A percentile compares a stretch with the other conserved stretches of the same genome.
These are phyloP conservation scores for Drosophila tanythrix DNA, from an alignment of 2,888 invertebrate genomes.

Conservation along the genomic window DNA sequence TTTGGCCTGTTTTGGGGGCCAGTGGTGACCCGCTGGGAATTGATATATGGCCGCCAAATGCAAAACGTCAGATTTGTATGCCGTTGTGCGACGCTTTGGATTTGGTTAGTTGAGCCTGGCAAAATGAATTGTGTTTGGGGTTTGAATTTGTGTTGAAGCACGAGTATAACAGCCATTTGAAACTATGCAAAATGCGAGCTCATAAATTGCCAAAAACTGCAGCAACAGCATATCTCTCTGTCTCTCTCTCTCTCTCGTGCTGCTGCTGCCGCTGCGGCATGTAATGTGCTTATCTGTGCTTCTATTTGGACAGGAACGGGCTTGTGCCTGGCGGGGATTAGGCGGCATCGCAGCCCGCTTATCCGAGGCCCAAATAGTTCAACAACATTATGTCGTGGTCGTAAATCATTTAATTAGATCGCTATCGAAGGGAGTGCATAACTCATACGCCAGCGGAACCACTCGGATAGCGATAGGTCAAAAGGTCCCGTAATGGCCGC, in stretches of 20 bases:
- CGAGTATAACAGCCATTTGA: slow-evolving; percentile 68
- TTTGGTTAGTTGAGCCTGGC: slow-evolving; percentile 34
- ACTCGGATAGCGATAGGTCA: slow-evolving; percentile 40
- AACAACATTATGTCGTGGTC: slow-evolving; percentile 60
- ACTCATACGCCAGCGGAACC: slow-evolving; percentile 43
- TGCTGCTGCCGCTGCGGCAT: not conserved
- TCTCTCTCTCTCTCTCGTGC: slow-evolving; percentile 10
- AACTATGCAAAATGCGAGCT: slow-evolving; percentile 75
- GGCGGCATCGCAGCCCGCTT: slow-evolving; percentile 21
- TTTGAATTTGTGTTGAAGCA: slow-evolving; percentile 59
- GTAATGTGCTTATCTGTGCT: slow-evolving; percentile 40
- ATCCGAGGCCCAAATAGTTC: slow-evolving; percentile 53
- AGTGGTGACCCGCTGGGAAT: slow-evolving; percentile 37
- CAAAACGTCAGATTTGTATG: slow-evolving; percentile 73
- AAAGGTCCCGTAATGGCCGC: slow-evolving; percentile 46
- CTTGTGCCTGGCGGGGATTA: not conserved
- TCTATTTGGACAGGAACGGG: slow-evolving; percentile 30
- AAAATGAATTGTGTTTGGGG: slow-evolving; percentile 62
- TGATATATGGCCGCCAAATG: slow-evolving; percentile 76
- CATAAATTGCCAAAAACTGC: slow-evolving; percentile 62
- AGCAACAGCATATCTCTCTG: slow-evolving; percentile 30
- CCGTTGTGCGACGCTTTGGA: slow-evolving; percentile 48
- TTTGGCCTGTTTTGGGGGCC: slow-evolving; percentile 5
- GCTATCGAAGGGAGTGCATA: slow-evolving; percentile 53
- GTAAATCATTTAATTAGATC: slow-evolving; percentile 77